Conservation (phyloP, 1,140 invertebrate species). For the Bombyx mori region DNA sequence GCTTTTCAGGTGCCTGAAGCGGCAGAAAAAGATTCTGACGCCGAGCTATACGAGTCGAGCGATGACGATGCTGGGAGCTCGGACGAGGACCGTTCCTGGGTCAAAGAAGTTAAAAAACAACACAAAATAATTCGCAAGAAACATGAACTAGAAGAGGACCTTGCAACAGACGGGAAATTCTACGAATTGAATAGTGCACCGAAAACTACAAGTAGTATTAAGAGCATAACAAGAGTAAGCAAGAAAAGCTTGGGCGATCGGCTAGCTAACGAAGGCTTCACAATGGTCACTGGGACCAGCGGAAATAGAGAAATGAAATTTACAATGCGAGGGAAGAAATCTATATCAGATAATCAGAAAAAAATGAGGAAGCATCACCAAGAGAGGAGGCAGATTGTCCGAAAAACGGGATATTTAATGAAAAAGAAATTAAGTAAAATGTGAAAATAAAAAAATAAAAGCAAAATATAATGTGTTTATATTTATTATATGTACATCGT, state of each 20-base stretch:
- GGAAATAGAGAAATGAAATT: conserved; percentile 87
- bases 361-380: conserved; percentile 77
- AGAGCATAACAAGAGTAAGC: conserved; percentile 52
- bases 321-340: conserved; percentile 62
- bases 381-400: conserved; percentile 79
- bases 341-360: conserved; percentile 69
- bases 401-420: conserved; percentile 74
- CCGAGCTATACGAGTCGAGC: conserved; percentile 57
- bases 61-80: conserved; percentile 66
- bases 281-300: conserved; percentile 73
- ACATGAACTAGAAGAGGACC: conserved; percentile 40
- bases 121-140: conserved; percentile 67
- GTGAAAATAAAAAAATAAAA: conserved; percentile 18
- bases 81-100: conserved; percentile 85
- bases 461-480: too few species aligned
- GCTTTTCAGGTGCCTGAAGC: conserved; percentile 41
- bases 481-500: too few species aligned
- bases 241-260: conserved; percentile 81
- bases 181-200: conserved; percentile 33
- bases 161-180: conserved; percentile 32
- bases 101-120: conserved; percentile 85
- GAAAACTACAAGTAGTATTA: conserved; percentile 35
- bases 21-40: conserved; percentile 59
- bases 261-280: conserved; percentile 72
- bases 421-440: conserved; percentile 48